Evolutionary conservation across 2,888 invertebrate genomes (phyloP), one percentile per base, ranked within the genome.

Genomic region (Calameuta filiformis): DNA sequence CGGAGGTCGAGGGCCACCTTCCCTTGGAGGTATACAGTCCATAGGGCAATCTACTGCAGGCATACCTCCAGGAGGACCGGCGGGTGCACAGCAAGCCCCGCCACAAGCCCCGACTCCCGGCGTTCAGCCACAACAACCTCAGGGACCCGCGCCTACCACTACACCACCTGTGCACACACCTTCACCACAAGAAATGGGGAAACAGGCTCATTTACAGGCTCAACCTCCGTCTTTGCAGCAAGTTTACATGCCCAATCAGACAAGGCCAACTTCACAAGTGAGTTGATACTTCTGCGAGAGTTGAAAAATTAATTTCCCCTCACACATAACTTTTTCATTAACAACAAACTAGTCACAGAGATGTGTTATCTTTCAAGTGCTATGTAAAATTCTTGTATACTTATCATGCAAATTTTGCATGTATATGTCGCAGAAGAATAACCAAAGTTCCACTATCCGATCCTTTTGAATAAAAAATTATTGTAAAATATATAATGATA

Each of bases 141-240:
- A 90, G 80, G 90, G 89, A 74, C 88, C 90, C 73, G 85, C 88
- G 33, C 89, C 88, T 15, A 89, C 89, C 11, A 87, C 89, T 4
- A 89, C 91, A 77, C 89, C 90, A 6, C 89, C 89, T 4, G 88
- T 89, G 23, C 90, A 90, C 78, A 88, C 88, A 12, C 87, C 89
- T 1, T 86, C 89, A 68, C 87, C 89, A 12, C 89, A 88, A 82
- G 91, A 91, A 83, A 91, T 91, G 91, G 89, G 90, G 77, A 91
- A 91, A 82, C 91, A 89, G 80, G 85, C 88, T 23, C 91, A 91
- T 81, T 80, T 91, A 33, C 90, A 88, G 80, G 81, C 88, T 3
- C 90, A 89, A 78, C 86, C 88, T 30, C 85, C 86, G 73, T 78
- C 86, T 68, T 77, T 89, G 76, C 86, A 86, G 15, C 89, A 86